Evolutionary conservation across 1,140 invertebrate species (phyloP), one percentile per base, ranked within the genome.

Genomic region (Drosophila nannoptera): DNA sequence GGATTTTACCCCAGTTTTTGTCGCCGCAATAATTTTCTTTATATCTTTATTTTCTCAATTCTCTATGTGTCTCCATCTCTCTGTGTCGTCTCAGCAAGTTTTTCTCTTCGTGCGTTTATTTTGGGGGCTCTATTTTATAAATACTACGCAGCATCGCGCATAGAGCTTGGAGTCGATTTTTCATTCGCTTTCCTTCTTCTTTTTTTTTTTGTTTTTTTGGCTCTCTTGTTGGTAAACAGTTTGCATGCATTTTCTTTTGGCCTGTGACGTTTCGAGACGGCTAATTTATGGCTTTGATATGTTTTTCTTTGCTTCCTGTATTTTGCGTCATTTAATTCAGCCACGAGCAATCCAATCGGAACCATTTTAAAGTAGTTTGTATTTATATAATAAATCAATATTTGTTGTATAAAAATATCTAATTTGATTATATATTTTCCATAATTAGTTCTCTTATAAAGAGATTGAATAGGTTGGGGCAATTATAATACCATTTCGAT

Each of bases 181-280:
- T 14, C 78, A 62, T 67, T 60, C 63, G 45, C 65, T 46, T 59
- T 14, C 59, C 8, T 67, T 61, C 62, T 66, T 14, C 56, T 6
- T 61, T 32, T 46, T 29, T 7, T 36, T 65, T 63, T 43, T 29
- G 11, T 45, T n/a, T 55, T 42, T 46, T 22, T 22, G 22, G 22
- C 29, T 3, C 59, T 69, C 62, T 64, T 82, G 75, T 77, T 78
- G 75, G 73, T 74, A 54, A 74, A 71, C 73, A 81, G 61, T 80
- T 71, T 59, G 59, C 43, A 11, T 65, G 49, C 56, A 61, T 48
- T 43, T 38, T 29, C 16, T 54, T 54, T 38, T 22, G 22, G 14
- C 11, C 16, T 55, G 29, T 63, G 53, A 65, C 22, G 22, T 22
- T 22, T 1, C 22, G 22, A 22, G 22, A 22, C 22, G 22, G 36